Conservation (phyloP, 1,140 invertebrate genomes). For the Aphis gossypii region DNA sequence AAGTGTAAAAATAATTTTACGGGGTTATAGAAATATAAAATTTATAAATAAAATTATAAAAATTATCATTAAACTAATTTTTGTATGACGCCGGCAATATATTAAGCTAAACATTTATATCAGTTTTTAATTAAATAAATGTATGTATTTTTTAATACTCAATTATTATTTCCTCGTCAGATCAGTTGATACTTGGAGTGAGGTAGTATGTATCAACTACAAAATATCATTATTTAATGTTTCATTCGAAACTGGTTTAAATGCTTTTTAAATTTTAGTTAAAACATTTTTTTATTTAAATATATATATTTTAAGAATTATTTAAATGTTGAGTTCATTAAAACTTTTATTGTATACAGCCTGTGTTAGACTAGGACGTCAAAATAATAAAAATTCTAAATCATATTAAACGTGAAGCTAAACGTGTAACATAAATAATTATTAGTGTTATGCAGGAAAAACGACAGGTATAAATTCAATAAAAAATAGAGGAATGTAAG, state of each 20-base stretch:
- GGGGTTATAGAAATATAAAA: not conserved
- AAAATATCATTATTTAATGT: conserved; percentile 46
- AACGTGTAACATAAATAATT: not conserved
- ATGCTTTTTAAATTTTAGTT: conserved; percentile 32
- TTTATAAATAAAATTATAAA: not conserved
- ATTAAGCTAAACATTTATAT: conserved; percentile 16
- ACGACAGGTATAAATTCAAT: conserved; percentile 5
- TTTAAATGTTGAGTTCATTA: not conserved
- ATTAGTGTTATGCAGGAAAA: conserved; percentile 20
- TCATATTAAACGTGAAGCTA: not conserved
- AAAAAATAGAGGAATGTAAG: conserved; percentile 8
- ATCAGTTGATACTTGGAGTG: conserved; percentile 58
- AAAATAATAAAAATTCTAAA: conserved; percentile 14
- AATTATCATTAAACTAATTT: not conserved
- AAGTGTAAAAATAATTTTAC: not conserved
- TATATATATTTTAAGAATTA: conserved; percentile 25
- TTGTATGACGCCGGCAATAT: not conserved
- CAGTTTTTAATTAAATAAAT: conserved; percentile 24
- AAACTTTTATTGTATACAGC: conserved; percentile 26
- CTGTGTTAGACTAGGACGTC: conserved; percentile 15
- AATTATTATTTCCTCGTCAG: conserved; percentile 51
- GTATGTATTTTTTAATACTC: conserved; percentile 44
- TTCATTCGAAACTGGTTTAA: conserved; percentile 45
- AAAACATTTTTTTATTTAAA: conserved; percentile 44
- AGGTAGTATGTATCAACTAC: conserved; percentile 21